A percentile compares a stretch with the other conserved stretches of the same genome.
These are phyloP conservation scores for Argyra leucocephala DNA, from an alignment of 2,888 invertebrate species.

Conservation along the genomic window DNA sequence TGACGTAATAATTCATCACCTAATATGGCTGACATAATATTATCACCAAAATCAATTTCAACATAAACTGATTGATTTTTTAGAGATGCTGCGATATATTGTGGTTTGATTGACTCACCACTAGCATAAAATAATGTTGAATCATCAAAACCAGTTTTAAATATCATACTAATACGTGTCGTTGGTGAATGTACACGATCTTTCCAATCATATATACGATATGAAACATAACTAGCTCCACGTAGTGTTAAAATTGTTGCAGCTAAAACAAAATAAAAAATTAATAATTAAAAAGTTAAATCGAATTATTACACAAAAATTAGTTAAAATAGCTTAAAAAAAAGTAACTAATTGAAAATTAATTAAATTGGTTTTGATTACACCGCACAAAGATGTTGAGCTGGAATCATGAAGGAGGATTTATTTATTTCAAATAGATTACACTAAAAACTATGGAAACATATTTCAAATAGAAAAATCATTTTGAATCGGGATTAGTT, in stretches of 20 bases:
- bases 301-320: too few relatives aligned
- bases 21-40: conserved; percentile 57
- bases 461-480: too few relatives aligned
- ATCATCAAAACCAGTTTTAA: conserved; percentile 83
- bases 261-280: conserved; percentile 48
- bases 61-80: conserved; percentile 73
- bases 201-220: conserved; percentile 86
- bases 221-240: conserved; percentile 86
- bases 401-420: too few relatives aligned
- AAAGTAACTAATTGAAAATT: too few relatives aligned
- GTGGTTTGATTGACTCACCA: conserved; percentile 74
- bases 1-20: conserved; percentile 63
- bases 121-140: conserved; percentile 88
- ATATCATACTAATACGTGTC: conserved; percentile 78
- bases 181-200: conserved; percentile 80
- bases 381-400: too few relatives aligned
- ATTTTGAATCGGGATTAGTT: too few relatives aligned
- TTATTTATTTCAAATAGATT: too few relatives aligned
- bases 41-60: conserved; percentile 79
- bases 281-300: conserved; percentile 7
- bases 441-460: too few relatives aligned
- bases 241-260: conserved; percentile 77
- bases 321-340: too few relatives aligned
- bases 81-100: conserved; percentile 81
- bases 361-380: too few relatives aligned